Base-by-base conservation (phyloP, 1,140 invertebrate species). In the Neodiprion lecontei region DNA sequence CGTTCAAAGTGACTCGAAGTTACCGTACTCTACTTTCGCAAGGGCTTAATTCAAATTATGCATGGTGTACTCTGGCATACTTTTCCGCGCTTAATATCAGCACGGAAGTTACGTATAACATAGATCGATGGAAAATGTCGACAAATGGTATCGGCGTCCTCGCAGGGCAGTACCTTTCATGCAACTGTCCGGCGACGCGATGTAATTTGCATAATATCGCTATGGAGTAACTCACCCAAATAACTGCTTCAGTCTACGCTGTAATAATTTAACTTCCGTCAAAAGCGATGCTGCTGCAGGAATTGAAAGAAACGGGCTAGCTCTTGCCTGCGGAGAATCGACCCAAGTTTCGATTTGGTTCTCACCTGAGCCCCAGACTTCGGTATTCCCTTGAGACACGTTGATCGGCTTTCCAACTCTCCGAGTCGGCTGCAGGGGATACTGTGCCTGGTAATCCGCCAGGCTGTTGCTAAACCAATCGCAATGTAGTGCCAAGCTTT, bases 341-440 rank as follows among this genome's bases (percentile, higher is more conserved):
- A 17, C n/a, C 53, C n/a, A 61, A 61, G 53, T 17, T 17, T 61
- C 11, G 53, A 61, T 17, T 61, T 61, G n/a, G 53, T 61, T 61
- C n/a, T 61, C 53, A 61, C 53, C 53, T 61, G 53, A 61, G n/a
- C 53, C 53, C 53, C 5, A 4, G n/a, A 14, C 11, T 9, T 17
- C 53, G 53, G n/a, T 14, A 61, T 17, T 61, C 53, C 53, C 53
- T 61, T 5, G 53, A 14, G 53, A 17, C 8, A 17, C 53, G 3
- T 61, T 61, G 53, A 61, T 61, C 53, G 53, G 53, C 53, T 61
- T 61, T 61, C n/a, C 53, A 61, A 61, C 11, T 61, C 53, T 61
- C n/a, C 53, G n/a, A 61, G 53, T 9, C 53, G 9, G 53, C n/a
- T 61, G 53, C n/a, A 12, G 53, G 53, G 53, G 53, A 17, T 14